Base-by-base conservation (phyloP, 2,888 invertebrate genomes). In the Metalampra italica region DNA sequence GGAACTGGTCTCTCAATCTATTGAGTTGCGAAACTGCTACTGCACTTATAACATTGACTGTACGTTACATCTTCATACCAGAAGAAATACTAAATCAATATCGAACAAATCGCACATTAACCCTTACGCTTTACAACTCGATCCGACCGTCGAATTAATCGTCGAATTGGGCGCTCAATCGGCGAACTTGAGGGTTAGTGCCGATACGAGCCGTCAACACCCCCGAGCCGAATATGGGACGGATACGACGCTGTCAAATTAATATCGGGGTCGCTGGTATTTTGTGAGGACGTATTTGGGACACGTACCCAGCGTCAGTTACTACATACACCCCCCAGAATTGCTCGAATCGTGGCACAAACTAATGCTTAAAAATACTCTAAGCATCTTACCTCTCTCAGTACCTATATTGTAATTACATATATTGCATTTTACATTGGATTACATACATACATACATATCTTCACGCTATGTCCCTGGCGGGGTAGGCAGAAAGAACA, bases 111-210 rank as follows among this genome's bases (percentile, higher is more conserved):
- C 30, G 43, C 36, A n/a, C 37, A 29, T 43, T 36, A 43, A 47
- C 47, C 44, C 47, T 12, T 29, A 39, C 32, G 29, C 29, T 46
- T n/a, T 39, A 64, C 59, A 65, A 62, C 57, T 55, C 55, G 57
- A 53, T 53, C 54, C 49, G 51, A 51, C 56, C 51, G 51, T 51
- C 48, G 44, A 50, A 60, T 54, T 55, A 57, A 57, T 60, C 52
- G 45, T 52, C 49, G 55, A 56, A 64, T 65, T 66, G 64, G 59
- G 56, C 62, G 22, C 40, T 36, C 29, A 50, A 46, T 36, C 34
- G 43, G 9, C 43, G 34, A 50, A 46, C 38, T 50, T 50, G 43
- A 44, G 29, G 39, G 48, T 34, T 29, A 37, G 12, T 14, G 44
- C 11, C 22, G 13, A 40, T 11, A 13, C 34, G 43, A 9, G 22